Evolutionary conservation across 1,140 invertebrate species (phyloP), one percentile per base, ranked within the genome.

Genomic region (Bombus picipes): DNA sequence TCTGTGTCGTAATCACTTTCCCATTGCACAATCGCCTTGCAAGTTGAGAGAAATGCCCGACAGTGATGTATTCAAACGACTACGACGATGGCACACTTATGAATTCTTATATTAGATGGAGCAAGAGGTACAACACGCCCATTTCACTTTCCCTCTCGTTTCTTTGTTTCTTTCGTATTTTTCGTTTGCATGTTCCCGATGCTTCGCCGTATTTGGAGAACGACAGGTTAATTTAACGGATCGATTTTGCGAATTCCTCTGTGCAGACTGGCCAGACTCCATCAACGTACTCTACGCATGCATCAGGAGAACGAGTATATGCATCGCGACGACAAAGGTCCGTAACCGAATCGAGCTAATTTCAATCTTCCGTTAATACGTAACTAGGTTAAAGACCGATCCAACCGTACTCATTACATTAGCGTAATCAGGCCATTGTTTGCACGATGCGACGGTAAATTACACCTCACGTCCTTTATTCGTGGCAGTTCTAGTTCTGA

Each of bases 181-280:
- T 0, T 34, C 28, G 34, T 57, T 57, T 12, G 2, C 32, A 53
- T 0, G 5, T 5, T 25, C 8, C 41, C n/a, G 18, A 10, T 28
- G 25, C 6, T 77, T 41, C 75, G 62, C 25, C 53, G 34, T 59
- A 10, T 74, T 22, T 13, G 34, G 32, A 28, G 43, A 32, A 70
- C 59, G 39, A 53, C 47, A 53, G 13, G 0, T 25, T 10, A 15
- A 34, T 76, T 59, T 10, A 15, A 77, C 75, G 57, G 13, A 25
- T 41, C 57, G 37, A n/a, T 37, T 43, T 62, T 6, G 18, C 57
- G 2, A 81, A 77, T 57, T 73, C 10, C 37, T 78, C 37, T 18
- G 34, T 25, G 62, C 81, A 90, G 90, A 71, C 78, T 91, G 41
- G 83, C 86, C 8, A 85, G 72, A 73, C 70, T 89, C 0, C 81